These are phyloP conservation scores for Escarpia spicata DNA, from an alignment of 2,888 invertebrate species.

Conservation along the genomic window DNA sequence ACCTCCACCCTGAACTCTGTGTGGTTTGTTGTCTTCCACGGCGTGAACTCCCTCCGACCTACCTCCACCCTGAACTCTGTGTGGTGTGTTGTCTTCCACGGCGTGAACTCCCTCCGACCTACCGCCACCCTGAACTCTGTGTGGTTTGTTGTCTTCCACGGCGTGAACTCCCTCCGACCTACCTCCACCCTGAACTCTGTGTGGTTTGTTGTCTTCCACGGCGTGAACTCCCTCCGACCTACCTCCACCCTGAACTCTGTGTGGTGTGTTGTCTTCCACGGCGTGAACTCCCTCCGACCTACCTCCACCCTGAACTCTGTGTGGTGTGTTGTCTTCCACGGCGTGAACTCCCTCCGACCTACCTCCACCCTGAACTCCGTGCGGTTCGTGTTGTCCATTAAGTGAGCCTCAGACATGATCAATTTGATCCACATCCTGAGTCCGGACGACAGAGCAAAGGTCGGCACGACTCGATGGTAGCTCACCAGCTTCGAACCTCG, in stretches of 20 bases:
- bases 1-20: conserved; percentile 44
- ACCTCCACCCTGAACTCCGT: conserved; percentile 44
- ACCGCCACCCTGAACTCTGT: conserved; percentile 33
- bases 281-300: background rate
- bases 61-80: too few relatives aligned
- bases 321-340: background rate
- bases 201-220: conserved; percentile 34
- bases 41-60: too few relatives aligned
- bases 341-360: background rate
- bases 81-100: background rate
- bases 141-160: background rate
- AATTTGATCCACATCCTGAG: conserved; percentile 47
- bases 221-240: conserved; percentile 30
- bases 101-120: background rate
- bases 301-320: conserved; percentile 36
- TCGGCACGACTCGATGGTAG: conserved; percentile 40
- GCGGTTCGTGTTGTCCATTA: conserved; percentile 36
- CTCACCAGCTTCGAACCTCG: conserved; percentile 25
- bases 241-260: background rate
- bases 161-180: background rate
- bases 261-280: background rate
- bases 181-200: conserved; percentile 43
- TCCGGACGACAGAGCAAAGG: conserved; percentile 44
- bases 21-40: conserved; percentile 37
- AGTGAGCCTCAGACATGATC: conserved; percentile 42